Base-by-base conservation (phyloP, 2,888 invertebrate genomes). In the Drosophila cyrtoloma region DNA sequence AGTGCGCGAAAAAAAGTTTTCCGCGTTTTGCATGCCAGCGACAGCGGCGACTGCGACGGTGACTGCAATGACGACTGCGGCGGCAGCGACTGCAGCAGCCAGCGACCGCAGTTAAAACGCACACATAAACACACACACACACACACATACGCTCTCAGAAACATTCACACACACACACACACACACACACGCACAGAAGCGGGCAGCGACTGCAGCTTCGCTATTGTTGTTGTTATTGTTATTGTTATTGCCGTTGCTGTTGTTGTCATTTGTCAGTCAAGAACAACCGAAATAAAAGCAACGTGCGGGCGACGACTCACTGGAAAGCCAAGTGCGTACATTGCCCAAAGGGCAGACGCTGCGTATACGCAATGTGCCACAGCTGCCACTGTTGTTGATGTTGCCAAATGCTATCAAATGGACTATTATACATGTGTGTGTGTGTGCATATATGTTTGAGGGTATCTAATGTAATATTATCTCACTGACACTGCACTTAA, bases 1-100 rank as follows among this genome's bases (percentile, higher is more conserved):
- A 90, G 89, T 90, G 86, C 89, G 81, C 86, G 90, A 89, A 87
- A 87, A 86, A 86, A 89, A 76, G 71, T 86, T 89, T 87, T 90
- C 90, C 90, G 90, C 86, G 86, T 87, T 90, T 89, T 82, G 86
- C 89, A 90, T 86, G 90, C 84, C 83, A 73, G 81, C 88, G 81
- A 76, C 82, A 71, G 76, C 81, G 67, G 47, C 72, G 82, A 71
- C 86, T 56, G 71, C 75, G 81, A 70, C 81, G 42, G 66, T 53
- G 70, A 65, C 77, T 33, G 70, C 65, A 71, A 67, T 71, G 52
- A 53, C 47, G 68, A 66, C 68, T 16, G 71, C 62, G 64, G 44
- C 77, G 37, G 51, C 72, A 61, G 69, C 67, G 72, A 75, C 83
- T 61, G 68, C 81, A 77, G 79, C 77, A 77, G 77, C 77, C 71